Evolutionary conservation across 2,888 invertebrate species (phyloP), one percentile per base, ranked within the genome.

Genomic region (Ischnura elegans): DNA sequence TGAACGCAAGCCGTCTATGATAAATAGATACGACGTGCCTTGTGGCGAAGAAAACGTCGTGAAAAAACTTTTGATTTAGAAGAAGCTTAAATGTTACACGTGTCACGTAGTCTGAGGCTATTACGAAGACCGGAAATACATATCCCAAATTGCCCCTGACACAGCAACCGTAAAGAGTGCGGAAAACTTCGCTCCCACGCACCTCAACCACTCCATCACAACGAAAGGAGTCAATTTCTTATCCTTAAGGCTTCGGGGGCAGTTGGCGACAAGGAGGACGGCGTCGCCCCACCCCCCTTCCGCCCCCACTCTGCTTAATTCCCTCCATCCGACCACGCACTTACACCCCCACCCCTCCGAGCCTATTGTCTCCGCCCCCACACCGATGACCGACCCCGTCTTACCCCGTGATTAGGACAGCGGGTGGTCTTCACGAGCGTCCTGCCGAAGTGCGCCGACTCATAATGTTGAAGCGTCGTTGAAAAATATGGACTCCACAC

Each of bases 211-310:
- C 76, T 76, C 76, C 10, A 36, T 16, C 36, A 29, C 29, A 10
- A 36, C 10, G 13, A 76, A 76, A 36, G 76, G 36, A 76, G 76
- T 76, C 76, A 76, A 76, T 76, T 76, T 76, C 76, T 76, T 76
- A 76, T 36, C 36, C 76, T 4, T 51, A 36, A 25, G 36, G 76
- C 29, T n/a, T 61, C 25, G 19, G 19, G 19, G 51, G 47, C 5
- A 47, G 19, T 29, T 29, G 5, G 29, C 66, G 66, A 0, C 76
- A 21, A 36, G 29, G 5, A 61, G 61, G 76, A 36, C 36, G 13
- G n/a, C 25, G 25, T 25, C 61, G 6, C 1, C 10, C 10, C 2
- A 10, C 76, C n/a, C 21, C 13, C 36, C 76, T 36, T 5, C 36
- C 76, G 1, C 76, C 29, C 76, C 8, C 76, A 76, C 76, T 76